phyloP scores from a whole-genome alignment of 2,113 vertebrate species.

The Heptranchias perlo region DNA sequence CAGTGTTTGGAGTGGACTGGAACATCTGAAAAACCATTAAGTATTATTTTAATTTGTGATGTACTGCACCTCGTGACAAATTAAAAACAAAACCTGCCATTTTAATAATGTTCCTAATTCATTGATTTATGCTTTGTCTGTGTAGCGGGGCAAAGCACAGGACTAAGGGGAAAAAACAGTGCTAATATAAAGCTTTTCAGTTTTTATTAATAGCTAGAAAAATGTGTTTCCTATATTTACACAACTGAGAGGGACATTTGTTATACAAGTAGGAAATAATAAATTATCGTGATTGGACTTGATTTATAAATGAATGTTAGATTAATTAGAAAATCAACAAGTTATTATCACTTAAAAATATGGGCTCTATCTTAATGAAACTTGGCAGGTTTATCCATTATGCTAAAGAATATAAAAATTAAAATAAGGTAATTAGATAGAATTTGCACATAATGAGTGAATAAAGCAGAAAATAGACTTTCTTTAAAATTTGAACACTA shows the following conservation, averaged over 20 bases:
- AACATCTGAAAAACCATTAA: neutral
- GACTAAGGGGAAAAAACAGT: neutral
- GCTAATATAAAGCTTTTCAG: neutral
- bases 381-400: neutral
- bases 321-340: neutral
- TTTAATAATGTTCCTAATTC: neutral
- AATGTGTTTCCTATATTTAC: neutral
- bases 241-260: neutral
- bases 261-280: neutral
- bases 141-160: neutral
- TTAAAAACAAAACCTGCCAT: neutral
- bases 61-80: neutral
- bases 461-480: neutral
- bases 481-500: neutral
- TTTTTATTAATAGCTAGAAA: neutral
- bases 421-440: neutral
- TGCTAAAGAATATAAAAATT: neutral
- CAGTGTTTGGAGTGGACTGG: neutral
- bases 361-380: neutral
- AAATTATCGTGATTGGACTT: neutral
- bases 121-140: neutral
- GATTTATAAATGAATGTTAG: neutral
- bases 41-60: neutral
- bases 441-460: neutral
- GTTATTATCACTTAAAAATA: neutral